phyloP scores from a whole-genome alignment of 1,140 invertebrate species.

The Cylas formicarius region DNA sequence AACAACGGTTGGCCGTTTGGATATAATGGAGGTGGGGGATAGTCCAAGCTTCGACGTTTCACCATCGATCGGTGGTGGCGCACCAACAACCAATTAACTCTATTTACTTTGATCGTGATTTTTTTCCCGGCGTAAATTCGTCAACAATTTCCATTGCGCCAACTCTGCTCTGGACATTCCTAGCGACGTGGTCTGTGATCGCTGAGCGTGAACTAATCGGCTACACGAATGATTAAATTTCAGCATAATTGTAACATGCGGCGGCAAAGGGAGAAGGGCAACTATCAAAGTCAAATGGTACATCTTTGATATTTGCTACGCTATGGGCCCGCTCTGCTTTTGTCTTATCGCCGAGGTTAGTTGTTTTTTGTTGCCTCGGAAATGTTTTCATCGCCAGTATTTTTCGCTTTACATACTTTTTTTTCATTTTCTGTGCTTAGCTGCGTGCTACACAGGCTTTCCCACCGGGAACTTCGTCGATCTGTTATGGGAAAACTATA shows the following conservation, averaged over 20 bases:
- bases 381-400: too few species aligned
- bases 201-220: conserved; percentile 40
- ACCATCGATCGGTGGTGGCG: conserved; percentile 34
- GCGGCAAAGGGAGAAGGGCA: conserved; percentile 31
- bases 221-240: conserved; percentile 44
- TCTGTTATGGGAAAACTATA: too few species aligned
- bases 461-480: too few species aligned
- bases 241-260: conserved; percentile 43
- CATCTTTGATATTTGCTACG: conserved; percentile 28
- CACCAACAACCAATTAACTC: conserved; percentile 31
- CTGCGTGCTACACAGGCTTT: too few species aligned
- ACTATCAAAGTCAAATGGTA: conserved; percentile 31
- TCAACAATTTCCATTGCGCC: conserved; percentile 42
- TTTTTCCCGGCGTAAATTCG: conserved; percentile 32
- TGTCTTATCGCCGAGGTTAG: too few species aligned
- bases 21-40: background rate
- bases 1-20: background rate
- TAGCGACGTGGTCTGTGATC: conserved; percentile 40
- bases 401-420: too few species aligned
- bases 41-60: conserved; percentile 20
- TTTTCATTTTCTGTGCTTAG: too few species aligned
- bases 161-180: conserved; percentile 41
- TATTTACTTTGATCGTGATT: conserved; percentile 37
- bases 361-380: too few species aligned
- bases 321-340: too few species aligned